These are phyloP conservation scores for Calypte anna DNA, from an alignment of 2,113 vertebrate species.

Conservation along the genomic window DNA sequence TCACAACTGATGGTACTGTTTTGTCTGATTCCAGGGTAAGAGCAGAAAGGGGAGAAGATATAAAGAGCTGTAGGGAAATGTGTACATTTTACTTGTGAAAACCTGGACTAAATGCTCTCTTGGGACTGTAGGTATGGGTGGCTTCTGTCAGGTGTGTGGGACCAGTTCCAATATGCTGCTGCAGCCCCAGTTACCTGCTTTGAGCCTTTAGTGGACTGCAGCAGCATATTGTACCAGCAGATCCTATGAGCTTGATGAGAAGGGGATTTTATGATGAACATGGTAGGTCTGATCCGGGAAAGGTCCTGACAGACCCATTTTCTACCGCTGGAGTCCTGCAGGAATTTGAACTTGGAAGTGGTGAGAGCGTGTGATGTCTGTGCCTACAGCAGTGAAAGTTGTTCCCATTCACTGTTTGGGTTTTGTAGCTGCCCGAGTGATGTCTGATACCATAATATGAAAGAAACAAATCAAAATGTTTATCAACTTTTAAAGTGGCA, in stretches of 20 bases:
- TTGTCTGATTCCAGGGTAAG: background rate
- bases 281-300: accelerated
- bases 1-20: background rate
- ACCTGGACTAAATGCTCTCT: background rate
- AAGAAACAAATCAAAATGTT: background rate
- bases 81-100: background rate
- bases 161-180: background rate
- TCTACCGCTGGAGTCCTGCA: background rate
- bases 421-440: background rate
- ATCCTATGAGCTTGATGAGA: background rate
- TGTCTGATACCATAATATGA: background rate
- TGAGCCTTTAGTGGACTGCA: background rate
- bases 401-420: accelerated
- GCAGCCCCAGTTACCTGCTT: accelerated
- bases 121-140: background rate
- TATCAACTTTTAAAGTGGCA: background rate
- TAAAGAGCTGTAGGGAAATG: background rate
- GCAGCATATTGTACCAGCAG: background rate
- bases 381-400: background rate
- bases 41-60: background rate
- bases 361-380: background rate
- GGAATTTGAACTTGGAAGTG: background rate
- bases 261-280: background rate
- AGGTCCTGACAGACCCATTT: background rate
- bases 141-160: background rate